Percentiles rank a stretch among this genome's conserved stretches.
These are phyloP conservation scores for Eupithecia tripunctaria DNA, from an alignment of 2,888 invertebrate genomes.

Conservation along the genomic window DNA sequence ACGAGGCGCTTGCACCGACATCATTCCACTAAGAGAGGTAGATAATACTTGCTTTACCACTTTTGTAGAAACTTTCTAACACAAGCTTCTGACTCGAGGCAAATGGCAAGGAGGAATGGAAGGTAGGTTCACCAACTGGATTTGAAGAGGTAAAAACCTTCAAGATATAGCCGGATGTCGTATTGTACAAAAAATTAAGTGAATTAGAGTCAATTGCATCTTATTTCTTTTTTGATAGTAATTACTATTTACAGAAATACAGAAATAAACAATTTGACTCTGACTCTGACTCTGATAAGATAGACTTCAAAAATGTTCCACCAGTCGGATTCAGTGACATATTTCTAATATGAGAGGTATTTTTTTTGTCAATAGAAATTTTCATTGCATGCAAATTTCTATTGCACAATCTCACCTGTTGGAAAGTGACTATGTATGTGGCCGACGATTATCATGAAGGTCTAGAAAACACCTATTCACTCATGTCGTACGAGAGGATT, in stretches of 20 bases:
- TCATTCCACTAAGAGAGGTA: constrained; percentile 72
- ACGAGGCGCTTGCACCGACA: constrained; percentile 67
- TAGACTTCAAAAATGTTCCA: constrained; percentile 56
- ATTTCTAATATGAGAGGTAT: constrained; percentile 71
- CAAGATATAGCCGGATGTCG: too few relatives aligned
- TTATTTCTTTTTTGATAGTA: too few relatives aligned
- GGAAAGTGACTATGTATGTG: not conserved
- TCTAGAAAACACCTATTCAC: not conserved
- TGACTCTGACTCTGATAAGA: too few relatives aligned
- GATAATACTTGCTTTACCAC: not conserved
- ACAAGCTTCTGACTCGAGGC: not conserved
- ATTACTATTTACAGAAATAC: too few relatives aligned
- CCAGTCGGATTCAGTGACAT: constrained; percentile 64
- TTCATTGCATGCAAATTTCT: too few relatives aligned
- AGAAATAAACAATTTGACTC: too few relatives aligned
- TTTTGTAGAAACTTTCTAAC: not conserved
- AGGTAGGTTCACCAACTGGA: not conserved
- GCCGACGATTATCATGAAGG: not conserved
- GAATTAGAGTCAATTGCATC: too few relatives aligned
- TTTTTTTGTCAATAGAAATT: not conserved
- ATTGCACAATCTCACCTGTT: not conserved
- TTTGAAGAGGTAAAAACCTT: too few relatives aligned
- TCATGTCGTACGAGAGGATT: not conserved
- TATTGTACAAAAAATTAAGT: too few relatives aligned
- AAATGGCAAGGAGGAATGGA: not conserved